Evolutionary conservation across 2,888 invertebrate genomes (phyloP).

Genomic region (Drosophila stalkeri): DNA sequence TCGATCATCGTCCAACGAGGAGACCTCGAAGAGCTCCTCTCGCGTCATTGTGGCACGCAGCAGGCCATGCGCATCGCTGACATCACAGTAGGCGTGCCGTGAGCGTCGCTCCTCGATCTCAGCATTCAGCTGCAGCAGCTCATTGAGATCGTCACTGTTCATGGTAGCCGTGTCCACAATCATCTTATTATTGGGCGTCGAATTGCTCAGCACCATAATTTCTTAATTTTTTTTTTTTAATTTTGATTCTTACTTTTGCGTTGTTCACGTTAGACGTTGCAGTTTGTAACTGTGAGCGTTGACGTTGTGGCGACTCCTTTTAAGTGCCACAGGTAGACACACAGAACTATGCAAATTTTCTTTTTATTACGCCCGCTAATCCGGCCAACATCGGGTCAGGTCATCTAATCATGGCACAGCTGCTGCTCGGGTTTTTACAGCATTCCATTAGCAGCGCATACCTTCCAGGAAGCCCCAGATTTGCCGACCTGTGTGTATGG

Average conservation of each 20-base stretch:
- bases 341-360: conserved; percentile 16
- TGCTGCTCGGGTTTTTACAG: conserved; percentile 46
- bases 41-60: conserved; percentile 73
- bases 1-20: conserved; percentile 74
- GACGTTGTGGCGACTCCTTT: conserved; percentile 28
- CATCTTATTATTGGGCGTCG: conserved; percentile 64
- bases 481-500: conserved; percentile 50
- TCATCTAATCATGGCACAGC: conserved; percentile 43
- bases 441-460: conserved; percentile 43
- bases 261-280: conserved; percentile 64
- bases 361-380: conserved; percentile 46
- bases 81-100: conserved; percentile 44
- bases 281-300: conserved; percentile 63
- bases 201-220: conserved; percentile 72
- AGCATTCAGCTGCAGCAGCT: conserved; percentile 73
- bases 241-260: background rate
- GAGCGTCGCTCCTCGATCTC: conserved; percentile 72
- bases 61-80: conserved; percentile 45
- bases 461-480: conserved; percentile 43
- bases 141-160: conserved; percentile 74
- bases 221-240: background rate
- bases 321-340: conserved; percentile 33
- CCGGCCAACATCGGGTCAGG: conserved; percentile 37
- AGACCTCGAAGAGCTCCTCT: conserved; percentile 80
- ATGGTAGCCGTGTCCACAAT: conserved; percentile 75